Percentiles rank a stretch among this genome's conserved stretches.
Evolutionary conservation across 2,113 vertebrate species (phyloP).

Genomic region (Paralichthys olivaceus): DNA sequence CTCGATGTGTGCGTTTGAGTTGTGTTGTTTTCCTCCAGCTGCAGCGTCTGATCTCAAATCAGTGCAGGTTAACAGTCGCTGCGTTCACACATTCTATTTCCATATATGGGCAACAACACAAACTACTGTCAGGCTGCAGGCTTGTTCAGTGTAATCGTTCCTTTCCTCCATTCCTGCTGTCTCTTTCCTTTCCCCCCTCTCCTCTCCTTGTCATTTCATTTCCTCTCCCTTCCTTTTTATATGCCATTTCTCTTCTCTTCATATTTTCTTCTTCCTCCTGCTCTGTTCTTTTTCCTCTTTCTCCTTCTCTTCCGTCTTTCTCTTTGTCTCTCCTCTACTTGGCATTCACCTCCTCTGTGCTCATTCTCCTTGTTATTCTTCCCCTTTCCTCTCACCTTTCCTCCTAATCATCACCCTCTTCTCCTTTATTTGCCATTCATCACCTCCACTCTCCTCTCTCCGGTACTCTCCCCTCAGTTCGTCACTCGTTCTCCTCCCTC

Average conservation of each 20-base stretch:
- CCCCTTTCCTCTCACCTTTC: conserved; percentile 46
- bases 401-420: conserved; percentile 21
- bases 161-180: conserved; percentile 10
- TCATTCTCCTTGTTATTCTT: conserved; percentile 49
- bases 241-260: conserved; percentile 17
- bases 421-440: conserved; percentile 49
- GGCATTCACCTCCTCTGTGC: conserved; percentile 31
- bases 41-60: conserved; percentile 53
- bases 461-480: conserved; percentile 7
- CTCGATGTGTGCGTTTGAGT: conserved; percentile 7
- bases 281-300: not conserved
- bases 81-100: conserved; percentile 71
- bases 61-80: conserved; percentile 57
- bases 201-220: conserved; percentile 33
- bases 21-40: conserved; percentile 27
- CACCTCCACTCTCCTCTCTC: conserved; percentile 27
- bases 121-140: conserved; percentile 56
- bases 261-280: not conserved
- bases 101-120: conserved; percentile 64
- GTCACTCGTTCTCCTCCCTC: conserved; percentile 25
- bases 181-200: too few relatives aligned
- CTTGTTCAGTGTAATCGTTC: conserved; percentile 52
- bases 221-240: conserved; percentile 8
- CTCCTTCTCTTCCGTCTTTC: not conserved
- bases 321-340: conserved; percentile 11